Evolutionary conservation across 1,140 invertebrate species (phyloP).

Genomic region (Microplitis mediator): DNA sequence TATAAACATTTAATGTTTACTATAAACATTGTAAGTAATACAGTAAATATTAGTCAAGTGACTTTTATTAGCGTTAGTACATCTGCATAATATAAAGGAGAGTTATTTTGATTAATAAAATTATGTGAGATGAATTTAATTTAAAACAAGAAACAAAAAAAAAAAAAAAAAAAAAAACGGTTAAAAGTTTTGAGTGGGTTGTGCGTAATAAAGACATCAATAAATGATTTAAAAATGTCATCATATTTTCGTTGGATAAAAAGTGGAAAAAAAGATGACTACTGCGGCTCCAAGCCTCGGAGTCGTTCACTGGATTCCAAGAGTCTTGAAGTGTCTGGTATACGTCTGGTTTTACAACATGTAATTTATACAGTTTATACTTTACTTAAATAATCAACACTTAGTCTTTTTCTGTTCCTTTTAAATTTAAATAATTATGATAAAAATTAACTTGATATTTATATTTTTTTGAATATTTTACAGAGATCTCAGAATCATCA

Average conservation of each 20-base stretch:
- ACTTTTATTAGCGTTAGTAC: not conserved
- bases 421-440: constrained; percentile 11
- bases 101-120: not conserved
- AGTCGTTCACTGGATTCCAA: constrained; percentile 80
- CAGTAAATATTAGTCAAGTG: too few species aligned
- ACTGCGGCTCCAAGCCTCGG: constrained; percentile 68
- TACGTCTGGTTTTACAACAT: constrained; percentile 67
- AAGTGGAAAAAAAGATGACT: constrained; percentile 69
- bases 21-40: too few species aligned
- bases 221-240: constrained; percentile 62
- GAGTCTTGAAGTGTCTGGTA: constrained; percentile 73
- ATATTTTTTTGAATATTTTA: constrained; percentile 56
- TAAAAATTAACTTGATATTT: not conserved
- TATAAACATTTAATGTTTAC: too few species aligned
- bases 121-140: not conserved
- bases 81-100: not conserved
- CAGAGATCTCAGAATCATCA: constrained; percentile 71
- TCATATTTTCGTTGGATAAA: constrained; percentile 77
- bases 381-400: constrained; percentile 1
- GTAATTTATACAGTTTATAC: constrained; percentile 40
- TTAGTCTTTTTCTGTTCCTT: not conserved
- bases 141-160: not conserved
- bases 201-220: constrained; percentile 13
- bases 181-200: not conserved
- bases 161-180: not conserved